A percentile compares a stretch with the other conserved stretches of the same genome.
Conservation (phyloP, 2,113 vertebrate genomes). For the Mobula birostris region DNA sequence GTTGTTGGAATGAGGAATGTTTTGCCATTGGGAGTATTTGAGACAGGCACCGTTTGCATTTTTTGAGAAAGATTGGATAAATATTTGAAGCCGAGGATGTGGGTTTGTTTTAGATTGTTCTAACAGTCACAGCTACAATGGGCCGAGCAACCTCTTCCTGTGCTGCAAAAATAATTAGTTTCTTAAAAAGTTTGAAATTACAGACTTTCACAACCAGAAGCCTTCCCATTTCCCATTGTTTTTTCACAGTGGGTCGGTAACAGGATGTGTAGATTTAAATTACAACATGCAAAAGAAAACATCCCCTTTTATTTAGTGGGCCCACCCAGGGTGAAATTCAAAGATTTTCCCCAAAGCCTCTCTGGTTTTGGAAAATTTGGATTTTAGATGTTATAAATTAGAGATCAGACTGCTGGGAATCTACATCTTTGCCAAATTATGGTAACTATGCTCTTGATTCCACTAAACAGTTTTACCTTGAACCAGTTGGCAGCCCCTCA, state of each 20-base stretch:
- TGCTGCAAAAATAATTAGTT: not conserved
- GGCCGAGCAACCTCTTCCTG: not conserved
- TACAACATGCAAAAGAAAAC: slow-evolving; percentile 22
- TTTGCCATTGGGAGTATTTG: not conserved
- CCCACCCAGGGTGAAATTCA: slow-evolving; percentile 20
- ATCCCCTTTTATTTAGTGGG: slow-evolving; percentile 7
- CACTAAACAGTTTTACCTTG: not conserved
- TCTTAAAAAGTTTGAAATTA: not conserved
- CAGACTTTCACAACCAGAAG: slow-evolving; percentile 10
- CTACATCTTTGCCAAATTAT: not conserved
- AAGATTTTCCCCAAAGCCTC: not conserved
- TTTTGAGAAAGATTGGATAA: not conserved
- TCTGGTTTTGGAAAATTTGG: slow-evolving; percentile 6
- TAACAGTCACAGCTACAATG: not conserved
- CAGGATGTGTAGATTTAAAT: slow-evolving; percentile 32
- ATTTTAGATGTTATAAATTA: not conserved
- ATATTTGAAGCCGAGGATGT: not conserved
- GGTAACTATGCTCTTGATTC: not conserved
- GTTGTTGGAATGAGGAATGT: not conserved
- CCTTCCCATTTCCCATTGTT: slow-evolving; percentile 11
- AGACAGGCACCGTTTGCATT: not conserved
- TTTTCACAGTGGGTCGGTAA: slow-evolving; percentile 10
- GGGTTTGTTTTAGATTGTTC: not conserved
- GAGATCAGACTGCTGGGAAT: not conserved
- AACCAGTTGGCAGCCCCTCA: not conserved